Conservation (phyloP, 1,140 invertebrate species). For the Drosophila tsacasi region DNA sequence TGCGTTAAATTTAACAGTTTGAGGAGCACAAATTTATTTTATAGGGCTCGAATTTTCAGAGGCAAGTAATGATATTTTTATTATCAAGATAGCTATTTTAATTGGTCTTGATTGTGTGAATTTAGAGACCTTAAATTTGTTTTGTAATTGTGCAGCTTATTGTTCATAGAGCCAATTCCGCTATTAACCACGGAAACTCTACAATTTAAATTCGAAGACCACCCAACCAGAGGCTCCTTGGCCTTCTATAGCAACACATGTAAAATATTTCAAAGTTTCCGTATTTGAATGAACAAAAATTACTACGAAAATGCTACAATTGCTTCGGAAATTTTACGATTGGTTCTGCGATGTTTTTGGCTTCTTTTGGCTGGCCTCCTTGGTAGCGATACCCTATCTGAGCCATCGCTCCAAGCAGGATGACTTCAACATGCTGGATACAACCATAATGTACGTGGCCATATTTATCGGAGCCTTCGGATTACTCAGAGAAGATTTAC, state of each 20-base stretch:
- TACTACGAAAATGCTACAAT: not conserved
- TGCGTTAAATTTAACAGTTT: not conserved
- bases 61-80: not conserved
- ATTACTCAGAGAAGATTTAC: conserved; percentile 9
- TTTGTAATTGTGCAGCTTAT: not conserved
- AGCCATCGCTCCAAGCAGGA: conserved; percentile 24
- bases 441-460: conserved; percentile 32
- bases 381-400: conserved; percentile 49
- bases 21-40: not conserved
- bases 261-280: not conserved
- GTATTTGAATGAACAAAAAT: not conserved
- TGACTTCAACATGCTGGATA: conserved; percentile 32
- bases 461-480: conserved; percentile 20
- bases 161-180: not conserved
- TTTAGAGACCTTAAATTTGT: not conserved
- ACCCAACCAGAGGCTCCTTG: not conserved
- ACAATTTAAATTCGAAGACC: not conserved
- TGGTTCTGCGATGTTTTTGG: conserved; percentile 8
- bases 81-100: not conserved
- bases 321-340: not conserved
- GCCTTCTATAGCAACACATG: not conserved
- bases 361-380: conserved; percentile 9
- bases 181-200: not conserved
- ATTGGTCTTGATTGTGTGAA: not conserved
- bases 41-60: not conserved